Conservation (phyloP, 2,797 vertebrate genomes). For the Gymnoscopelus braueri region DNA sequence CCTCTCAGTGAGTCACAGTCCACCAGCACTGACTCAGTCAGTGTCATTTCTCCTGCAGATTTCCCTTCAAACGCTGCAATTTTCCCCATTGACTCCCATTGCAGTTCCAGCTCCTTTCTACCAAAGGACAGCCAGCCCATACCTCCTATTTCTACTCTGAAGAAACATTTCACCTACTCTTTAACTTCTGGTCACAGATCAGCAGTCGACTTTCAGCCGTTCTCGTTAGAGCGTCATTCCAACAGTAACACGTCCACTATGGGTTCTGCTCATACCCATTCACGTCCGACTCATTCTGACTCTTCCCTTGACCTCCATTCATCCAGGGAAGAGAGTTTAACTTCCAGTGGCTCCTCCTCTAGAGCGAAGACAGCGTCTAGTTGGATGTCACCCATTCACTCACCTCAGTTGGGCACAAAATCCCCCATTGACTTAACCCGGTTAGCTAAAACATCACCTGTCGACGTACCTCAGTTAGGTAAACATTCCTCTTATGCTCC, state of each 20-base stretch:
- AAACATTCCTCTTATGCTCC: too few relatives aligned
- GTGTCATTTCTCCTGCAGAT: neutral
- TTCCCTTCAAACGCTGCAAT: neutral
- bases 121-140: neutral
- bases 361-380: neutral
- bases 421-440: neutral
- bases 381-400: neutral
- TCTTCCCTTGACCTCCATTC: neutral
- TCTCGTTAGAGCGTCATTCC: conserved; percentile 6
- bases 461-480: neutral
- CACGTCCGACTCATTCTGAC: neutral
- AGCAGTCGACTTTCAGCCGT: neutral
- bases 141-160: conserved; percentile 3
- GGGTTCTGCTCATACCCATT: too few relatives aligned
- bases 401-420: neutral
- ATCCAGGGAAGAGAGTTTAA: neutral
- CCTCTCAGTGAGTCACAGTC: neutral
- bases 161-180: neutral
- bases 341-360: neutral
- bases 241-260: neutral
- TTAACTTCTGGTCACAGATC: neutral
- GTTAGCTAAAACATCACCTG: neutral
- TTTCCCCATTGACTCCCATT: neutral
- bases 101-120: neutral
- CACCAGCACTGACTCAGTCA: neutral